phyloP scores from a whole-genome alignment of 2,113 vertebrate genomes.

The Xenotilapia flavipinnis region DNA sequence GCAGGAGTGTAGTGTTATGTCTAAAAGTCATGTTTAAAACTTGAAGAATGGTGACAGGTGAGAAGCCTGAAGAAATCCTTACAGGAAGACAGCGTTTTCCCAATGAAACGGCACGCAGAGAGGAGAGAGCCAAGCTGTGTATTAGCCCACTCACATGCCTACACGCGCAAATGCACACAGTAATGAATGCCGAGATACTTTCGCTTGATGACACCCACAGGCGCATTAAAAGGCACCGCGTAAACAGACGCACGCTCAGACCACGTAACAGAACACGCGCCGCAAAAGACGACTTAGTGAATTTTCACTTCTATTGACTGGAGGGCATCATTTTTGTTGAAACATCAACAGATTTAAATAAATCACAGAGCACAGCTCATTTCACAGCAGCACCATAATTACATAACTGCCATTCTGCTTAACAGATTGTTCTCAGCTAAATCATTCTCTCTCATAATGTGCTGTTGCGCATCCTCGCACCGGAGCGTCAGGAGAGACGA shows the following conservation, averaged over 20 bases:
- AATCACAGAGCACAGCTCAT: constrained; percentile 23
- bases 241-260: not conserved
- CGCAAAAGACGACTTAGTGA: constrained; percentile 15
- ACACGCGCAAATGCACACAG: not conserved
- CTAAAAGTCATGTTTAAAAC: not conserved
- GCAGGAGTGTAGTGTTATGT: not conserved
- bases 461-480: not conserved
- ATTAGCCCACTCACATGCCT: constrained; percentile 44
- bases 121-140: not conserved
- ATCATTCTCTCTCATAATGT: constrained; percentile 24
- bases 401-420: constrained; percentile 42
- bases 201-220: constrained; percentile 38
- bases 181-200: constrained; percentile 20
- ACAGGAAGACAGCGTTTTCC: not conserved
- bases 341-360: constrained; percentile 30
- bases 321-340: not conserved
- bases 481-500: not conserved
- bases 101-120: not conserved
- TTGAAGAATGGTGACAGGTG: not conserved
- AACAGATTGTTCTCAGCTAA: constrained; percentile 20
- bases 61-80: not conserved
- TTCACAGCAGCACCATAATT: constrained; percentile 38
- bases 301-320: not conserved
- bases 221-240: not conserved
- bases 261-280: not conserved